These are phyloP conservation scores for Drosophila kikkawai DNA, from an alignment of 1,140 invertebrate genomes.

Conservation along the genomic window DNA sequence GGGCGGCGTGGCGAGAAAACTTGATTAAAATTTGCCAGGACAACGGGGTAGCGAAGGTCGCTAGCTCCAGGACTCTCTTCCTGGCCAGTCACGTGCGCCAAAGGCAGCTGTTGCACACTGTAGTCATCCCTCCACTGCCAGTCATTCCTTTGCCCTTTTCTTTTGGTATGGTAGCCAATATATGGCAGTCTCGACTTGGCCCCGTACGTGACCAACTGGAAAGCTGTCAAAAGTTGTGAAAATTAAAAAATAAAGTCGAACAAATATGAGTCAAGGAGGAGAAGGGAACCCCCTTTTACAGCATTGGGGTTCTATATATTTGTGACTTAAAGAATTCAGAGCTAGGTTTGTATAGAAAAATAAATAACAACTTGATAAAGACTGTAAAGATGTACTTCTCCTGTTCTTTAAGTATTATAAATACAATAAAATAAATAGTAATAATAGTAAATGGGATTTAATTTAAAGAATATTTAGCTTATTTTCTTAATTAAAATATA, in stretches of 20 bases:
- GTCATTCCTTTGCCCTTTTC: constrained; percentile 5
- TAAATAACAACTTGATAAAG: too few species aligned
- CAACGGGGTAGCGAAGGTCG: constrained; percentile 44
- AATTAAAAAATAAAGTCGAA: constrained; percentile 81
- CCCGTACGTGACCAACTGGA: constrained; percentile 75
- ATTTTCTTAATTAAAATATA: neutral
- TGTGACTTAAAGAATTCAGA: constrained; percentile 5
- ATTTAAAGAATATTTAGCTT: neutral
- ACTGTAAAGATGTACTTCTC: too few species aligned
- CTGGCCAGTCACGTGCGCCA: constrained; percentile 67
- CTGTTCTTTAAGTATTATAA: neutral
- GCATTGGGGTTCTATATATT: constrained; percentile 8
- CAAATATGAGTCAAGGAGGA: constrained; percentile 67
- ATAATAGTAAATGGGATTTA: neutral
- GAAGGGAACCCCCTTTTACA: constrained; percentile 3
- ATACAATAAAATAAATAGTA: neutral
- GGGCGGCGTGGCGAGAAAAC: constrained; percentile 63
- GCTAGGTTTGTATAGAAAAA: too few species aligned
- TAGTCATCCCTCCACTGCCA: constrained; percentile 34
- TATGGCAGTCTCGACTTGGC: constrained; percentile 55
- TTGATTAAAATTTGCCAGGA: constrained; percentile 77
- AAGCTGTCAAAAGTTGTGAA: constrained; percentile 80
- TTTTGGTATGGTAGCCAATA: constrained; percentile 50
- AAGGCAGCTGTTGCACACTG: constrained; percentile 68
- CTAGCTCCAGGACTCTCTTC: neutral